These are phyloP conservation scores for Catharus fuscescens DNA, from an alignment of 2,113 vertebrate species.

Conservation along the genomic window DNA sequence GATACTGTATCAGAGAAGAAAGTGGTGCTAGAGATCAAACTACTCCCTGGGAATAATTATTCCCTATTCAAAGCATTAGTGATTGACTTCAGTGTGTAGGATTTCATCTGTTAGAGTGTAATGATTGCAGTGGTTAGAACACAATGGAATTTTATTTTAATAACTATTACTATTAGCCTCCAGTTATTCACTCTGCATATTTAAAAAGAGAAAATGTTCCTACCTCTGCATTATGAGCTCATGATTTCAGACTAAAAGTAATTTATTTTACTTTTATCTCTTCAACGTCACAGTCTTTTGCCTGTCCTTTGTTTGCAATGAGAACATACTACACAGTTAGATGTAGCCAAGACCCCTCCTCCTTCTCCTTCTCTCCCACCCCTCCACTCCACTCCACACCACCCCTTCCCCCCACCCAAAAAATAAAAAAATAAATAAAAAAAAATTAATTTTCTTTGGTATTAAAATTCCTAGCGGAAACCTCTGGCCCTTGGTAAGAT, in stretches of 20 bases:
- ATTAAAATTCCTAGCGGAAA: background rate
- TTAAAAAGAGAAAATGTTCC: background rate
- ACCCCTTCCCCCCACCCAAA: accelerated
- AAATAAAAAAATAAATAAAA: background rate
- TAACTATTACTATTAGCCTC: background rate
- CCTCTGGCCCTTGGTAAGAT: background rate
- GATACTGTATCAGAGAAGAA: background rate
- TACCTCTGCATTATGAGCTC: background rate
- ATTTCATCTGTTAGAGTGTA: background rate
- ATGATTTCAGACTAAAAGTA: background rate
- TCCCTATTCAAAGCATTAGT: background rate
- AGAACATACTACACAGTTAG: background rate
- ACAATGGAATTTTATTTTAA: background rate
- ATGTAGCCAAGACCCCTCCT: accelerated
- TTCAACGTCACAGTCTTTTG: background rate
- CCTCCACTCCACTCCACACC: no score
- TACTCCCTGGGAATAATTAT: background rate
- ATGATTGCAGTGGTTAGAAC: background rate
- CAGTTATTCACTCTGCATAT: background rate
- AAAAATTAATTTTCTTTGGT: background rate
- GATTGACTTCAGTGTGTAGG: background rate
- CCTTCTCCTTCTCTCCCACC: background rate
- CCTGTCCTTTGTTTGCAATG: background rate
- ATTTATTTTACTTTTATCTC: background rate
- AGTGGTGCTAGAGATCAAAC: background rate